phyloP scores from a whole-genome alignment of 2,888 invertebrate species.

The Hirtodrosophila alboralis region DNA sequence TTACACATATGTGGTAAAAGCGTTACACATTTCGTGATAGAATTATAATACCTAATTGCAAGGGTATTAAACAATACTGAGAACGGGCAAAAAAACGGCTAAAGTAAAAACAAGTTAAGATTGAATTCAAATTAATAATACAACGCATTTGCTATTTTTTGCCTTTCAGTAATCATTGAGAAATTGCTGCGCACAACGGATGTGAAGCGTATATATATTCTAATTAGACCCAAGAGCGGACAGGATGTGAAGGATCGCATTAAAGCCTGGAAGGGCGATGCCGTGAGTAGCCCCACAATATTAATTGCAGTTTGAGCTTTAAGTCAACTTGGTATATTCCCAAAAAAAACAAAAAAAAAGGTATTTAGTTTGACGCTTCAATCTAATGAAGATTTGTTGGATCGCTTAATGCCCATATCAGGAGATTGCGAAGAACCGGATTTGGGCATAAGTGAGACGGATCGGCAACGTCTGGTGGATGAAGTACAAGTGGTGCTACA shows the following conservation, averaged over 20 bases:
- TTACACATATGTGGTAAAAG: no score
- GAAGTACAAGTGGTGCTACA: conserved; percentile 89
- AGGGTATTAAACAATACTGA: not conserved
- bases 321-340: not conserved
- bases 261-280: conserved; percentile 88
- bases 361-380: conserved; percentile 37
- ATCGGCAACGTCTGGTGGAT: conserved; percentile 75
- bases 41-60: no score
- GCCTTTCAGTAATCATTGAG: conserved; percentile 85
- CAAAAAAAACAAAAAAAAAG: conserved; percentile 40
- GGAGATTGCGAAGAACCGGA: conserved; percentile 83
- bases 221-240: conserved; percentile 86
- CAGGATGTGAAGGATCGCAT: conserved; percentile 88
- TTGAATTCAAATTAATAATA: not conserved
- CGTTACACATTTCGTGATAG: no score
- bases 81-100: not conserved
- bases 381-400: conserved; percentile 67
- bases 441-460: conserved; percentile 82
- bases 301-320: no score
- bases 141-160: not conserved
- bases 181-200: conserved; percentile 87
- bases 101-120: not conserved
- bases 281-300: conserved; percentile 85
- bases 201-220: conserved; percentile 85
- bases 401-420: conserved; percentile 79